Conservation (phyloP, 2,888 invertebrate genomes). For the Scaptodrosophila latifasciaeformis region DNA sequence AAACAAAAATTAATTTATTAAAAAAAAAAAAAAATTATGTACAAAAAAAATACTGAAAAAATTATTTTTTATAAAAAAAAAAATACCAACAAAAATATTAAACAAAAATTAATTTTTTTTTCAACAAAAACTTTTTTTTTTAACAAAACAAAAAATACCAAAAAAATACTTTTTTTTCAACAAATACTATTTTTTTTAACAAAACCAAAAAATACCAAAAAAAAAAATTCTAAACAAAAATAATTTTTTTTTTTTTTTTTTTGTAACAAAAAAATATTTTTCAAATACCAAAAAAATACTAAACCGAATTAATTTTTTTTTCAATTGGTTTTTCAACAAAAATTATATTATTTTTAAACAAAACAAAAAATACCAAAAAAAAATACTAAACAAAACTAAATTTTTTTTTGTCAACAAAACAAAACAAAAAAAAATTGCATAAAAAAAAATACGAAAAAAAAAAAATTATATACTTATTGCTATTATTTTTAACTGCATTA, state of each 20-base stretch:
- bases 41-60: slow-evolving; percentile 19
- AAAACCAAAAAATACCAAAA: slow-evolving; percentile 23
- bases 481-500: slow-evolving; percentile 63
- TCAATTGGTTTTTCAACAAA: too few relatives aligned
- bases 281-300: slow-evolving; percentile 11
- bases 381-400: slow-evolving; percentile 5
- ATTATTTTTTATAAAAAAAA: slow-evolving; percentile 18
- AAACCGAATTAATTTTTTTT: too few relatives aligned
- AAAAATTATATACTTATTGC: slow-evolving; percentile 48
- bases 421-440: slow-evolving; percentile 24
- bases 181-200: slow-evolving; percentile 15
- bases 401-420: slow-evolving; percentile 17
- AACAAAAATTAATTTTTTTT: slow-evolving; percentile 19
- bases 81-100: slow-evolving; percentile 14
- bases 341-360: too few relatives aligned
- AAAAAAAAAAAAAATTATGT: slow-evolving; percentile 9
- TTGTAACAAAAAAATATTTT: slow-evolving; percentile 16
- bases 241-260: too few relatives aligned
- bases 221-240: slow-evolving; percentile 15
- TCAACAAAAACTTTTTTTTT: slow-evolving; percentile 15
- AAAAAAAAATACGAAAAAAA: slow-evolving; percentile 12
- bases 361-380: slow-evolving; percentile 20
- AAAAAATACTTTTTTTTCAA: slow-evolving; percentile 16
- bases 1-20: slow-evolving; percentile 3
- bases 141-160: too few relatives aligned